A percentile compares a stretch with the other conserved stretches of the same genome.
These are phyloP conservation scores for Sminthurides aquaticus DNA, from an alignment of 2,888 invertebrate genomes.

Conservation along the genomic window DNA sequence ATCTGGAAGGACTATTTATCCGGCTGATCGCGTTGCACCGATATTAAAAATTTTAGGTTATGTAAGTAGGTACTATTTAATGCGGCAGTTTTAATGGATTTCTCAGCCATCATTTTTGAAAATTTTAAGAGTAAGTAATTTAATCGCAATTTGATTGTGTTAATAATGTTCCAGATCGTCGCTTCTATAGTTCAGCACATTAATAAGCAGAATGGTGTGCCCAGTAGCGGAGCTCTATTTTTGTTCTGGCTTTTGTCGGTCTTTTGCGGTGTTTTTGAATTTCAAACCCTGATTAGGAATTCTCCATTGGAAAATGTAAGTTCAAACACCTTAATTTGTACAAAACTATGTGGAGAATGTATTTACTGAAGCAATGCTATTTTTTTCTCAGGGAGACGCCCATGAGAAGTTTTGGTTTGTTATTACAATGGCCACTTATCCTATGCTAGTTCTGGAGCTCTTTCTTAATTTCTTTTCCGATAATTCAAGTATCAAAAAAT, in stretches of 20 bases:
- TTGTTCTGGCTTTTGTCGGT: constrained; percentile 78
- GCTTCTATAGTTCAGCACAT: constrained; percentile 56
- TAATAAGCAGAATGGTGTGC: constrained; percentile 75
- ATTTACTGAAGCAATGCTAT: no score
- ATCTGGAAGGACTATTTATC: constrained; percentile 10
- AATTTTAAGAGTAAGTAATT: not conserved
- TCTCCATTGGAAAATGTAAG: constrained; percentile 15
- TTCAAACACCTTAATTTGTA: no score
- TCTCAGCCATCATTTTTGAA: not conserved
- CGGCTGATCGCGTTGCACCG: constrained; percentile 25
- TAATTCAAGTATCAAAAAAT: not conserved
- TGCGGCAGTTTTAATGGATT: not conserved
- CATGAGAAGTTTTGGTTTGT: constrained; percentile 18
- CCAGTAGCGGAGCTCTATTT: constrained; percentile 82
- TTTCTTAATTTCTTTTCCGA: constrained; percentile 10
- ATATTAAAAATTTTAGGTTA: constrained; percentile 26
- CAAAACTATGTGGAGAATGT: no score
- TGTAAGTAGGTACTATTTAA: constrained; percentile 22
- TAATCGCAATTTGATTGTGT: not conserved
- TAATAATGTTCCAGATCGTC: constrained; percentile 4
- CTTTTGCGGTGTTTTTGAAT: constrained; percentile 65
- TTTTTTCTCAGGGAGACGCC: not conserved
- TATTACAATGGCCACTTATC: constrained; percentile 27
- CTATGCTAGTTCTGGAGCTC: not conserved
- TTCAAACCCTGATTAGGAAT: constrained; percentile 56